phyloP scores from a whole-genome alignment of 1,140 invertebrate species.

The Sweltsa coloradensis region DNA sequence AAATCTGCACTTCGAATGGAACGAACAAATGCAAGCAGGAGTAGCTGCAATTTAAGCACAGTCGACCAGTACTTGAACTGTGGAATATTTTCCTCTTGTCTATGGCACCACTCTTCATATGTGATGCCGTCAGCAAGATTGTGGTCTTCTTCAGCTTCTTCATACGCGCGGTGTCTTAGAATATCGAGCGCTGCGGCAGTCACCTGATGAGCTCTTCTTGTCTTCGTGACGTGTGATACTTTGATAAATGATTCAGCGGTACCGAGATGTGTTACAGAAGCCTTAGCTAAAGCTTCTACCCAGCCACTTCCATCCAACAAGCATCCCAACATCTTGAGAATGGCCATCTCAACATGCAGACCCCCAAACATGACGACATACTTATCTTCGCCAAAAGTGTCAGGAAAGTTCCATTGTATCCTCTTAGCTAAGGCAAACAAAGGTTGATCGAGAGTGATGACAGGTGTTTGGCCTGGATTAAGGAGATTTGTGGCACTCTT shows the following conservation, averaged over 20 bases:
- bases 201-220: constrained; percentile 5
- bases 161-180: constrained; percentile 2
- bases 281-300: constrained; percentile 6
- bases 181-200: neutral
- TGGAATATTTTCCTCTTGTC: constrained; percentile 1
- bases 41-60: constrained; percentile 4
- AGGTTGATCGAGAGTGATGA: constrained; percentile 17
- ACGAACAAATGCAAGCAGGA: constrained; percentile 1
- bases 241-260: constrained; percentile 3
- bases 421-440: constrained; percentile 16
- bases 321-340: constrained; percentile 1
- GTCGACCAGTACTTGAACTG: constrained; percentile 3
- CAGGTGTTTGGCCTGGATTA: constrained; percentile 19
- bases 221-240: neutral
- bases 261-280: neutral
- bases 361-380: constrained; percentile 7
- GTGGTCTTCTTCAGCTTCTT: constrained; percentile 3
- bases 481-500: constrained; percentile 8
- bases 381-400: constrained; percentile 11
- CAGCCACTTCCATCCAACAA: constrained; percentile 9
- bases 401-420: constrained; percentile 17
- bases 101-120: constrained; percentile 4
- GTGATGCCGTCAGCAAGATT: constrained; percentile 2
- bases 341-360: constrained; percentile 8
- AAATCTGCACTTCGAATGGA: constrained; percentile 2